Base-by-base conservation (phyloP, 2,888 invertebrate species). In the Melinaea marsaeus region DNA sequence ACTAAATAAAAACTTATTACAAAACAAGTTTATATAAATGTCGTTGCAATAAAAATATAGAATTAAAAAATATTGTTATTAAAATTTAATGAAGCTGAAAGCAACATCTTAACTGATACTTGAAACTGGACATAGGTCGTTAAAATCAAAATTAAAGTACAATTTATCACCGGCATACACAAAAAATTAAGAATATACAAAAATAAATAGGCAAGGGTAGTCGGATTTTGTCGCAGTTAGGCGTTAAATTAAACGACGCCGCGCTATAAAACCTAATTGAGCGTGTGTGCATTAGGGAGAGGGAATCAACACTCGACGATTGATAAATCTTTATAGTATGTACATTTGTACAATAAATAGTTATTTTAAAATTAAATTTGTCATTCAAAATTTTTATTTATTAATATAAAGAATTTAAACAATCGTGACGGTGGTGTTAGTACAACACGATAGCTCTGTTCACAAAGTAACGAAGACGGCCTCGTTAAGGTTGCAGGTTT, bases 211-310 rank as follows among this genome's bases (percentile, higher is more conserved):
- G 78, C 79, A 46, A 57, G 63, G 69, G 77, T 76, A 73, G 74
- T 75, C 75, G 76, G 80, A 78, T 80, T 84, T 78, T 86, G 85
- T 79, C 79, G 80, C 80, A 82, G 84, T 86, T 84, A 81, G 83
- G 85, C 83, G 86, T 86, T 82, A 87, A 85, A 87, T 87, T 87
- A 86, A 87, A 86, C 85, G 83, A 79, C 84, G 77, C 81, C 73
- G 79, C 74, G 84, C 83, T 79, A 85, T 88, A 85, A 87, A 86
- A 85, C 79, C 82, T 88, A 88, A 88, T 88, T 88, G 88, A 86
- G 85, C 86, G 87, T 86, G 82, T 83, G 84, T 75, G 85, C 86
- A 86, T 88, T 87, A 85, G 77, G 79, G 74, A 71, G 72, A 74
- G 74, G 73, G 78, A 75, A 75, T 75, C 79, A 75, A 77, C 75